Evolutionary conservation across 2,113 vertebrate genomes (phyloP).

Genomic region (Ailurus styani): DNA sequence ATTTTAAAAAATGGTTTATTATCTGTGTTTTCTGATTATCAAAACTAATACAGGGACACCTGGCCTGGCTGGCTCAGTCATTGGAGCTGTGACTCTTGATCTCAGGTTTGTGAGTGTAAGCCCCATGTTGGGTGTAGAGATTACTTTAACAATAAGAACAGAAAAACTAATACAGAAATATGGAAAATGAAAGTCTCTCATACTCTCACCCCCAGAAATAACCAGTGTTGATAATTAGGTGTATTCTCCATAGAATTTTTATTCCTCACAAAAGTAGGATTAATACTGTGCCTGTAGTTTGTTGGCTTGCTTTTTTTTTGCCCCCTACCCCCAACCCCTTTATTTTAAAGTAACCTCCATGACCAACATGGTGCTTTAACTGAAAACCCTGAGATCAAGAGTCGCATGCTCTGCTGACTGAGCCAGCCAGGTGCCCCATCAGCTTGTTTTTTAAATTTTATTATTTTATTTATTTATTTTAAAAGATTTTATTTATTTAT

Average conservation of each 20-base stretch:
- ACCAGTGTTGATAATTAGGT: background rate
- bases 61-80: too few relatives aligned
- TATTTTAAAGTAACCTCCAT: background rate
- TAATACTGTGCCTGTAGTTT: slow-evolving; percentile 2
- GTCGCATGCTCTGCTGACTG: background rate
- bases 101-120: too few relatives aligned
- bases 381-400: background rate
- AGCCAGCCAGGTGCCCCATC: background rate
- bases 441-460: too few relatives aligned
- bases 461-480: too few relatives aligned
- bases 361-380: background rate
- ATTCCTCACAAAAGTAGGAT: background rate
- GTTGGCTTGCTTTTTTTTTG: background rate
- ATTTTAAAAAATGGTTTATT: background rate
- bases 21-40: background rate
- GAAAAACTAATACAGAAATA: background rate
- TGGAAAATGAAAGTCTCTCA: background rate
- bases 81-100: too few relatives aligned
- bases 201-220: background rate
- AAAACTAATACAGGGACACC: background rate
- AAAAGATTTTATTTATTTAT: too few relatives aligned
- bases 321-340: too few relatives aligned
- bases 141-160: too few relatives aligned
- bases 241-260: background rate
- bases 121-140: too few relatives aligned